A percentile compares a stretch with the other conserved stretches of the same genome.
These are phyloP conservation scores for Aplodontia rufa DNA, from an alignment of 2,113 vertebrate genomes.

Conservation along the genomic window DNA sequence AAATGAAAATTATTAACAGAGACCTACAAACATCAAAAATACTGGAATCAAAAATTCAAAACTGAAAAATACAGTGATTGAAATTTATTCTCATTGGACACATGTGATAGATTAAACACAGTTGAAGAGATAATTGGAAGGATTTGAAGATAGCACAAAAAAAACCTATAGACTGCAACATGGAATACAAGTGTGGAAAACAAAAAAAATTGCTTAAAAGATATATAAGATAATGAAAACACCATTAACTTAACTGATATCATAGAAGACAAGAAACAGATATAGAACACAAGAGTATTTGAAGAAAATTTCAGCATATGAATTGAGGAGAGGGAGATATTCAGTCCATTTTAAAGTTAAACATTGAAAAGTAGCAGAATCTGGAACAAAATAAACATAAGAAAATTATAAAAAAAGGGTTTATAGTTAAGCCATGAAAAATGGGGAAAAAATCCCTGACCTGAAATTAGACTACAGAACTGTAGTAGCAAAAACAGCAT, in stretches of 20 bases:
- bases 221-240: background rate
- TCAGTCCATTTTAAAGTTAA: background rate
- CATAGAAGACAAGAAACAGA: background rate
- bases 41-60: background rate
- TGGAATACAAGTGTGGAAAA: background rate
- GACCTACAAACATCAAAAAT: background rate
- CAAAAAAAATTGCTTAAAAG: background rate
- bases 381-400: background rate
- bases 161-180: background rate
- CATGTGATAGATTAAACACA: background rate
- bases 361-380: background rate
- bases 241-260: background rate
- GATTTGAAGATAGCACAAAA: background rate
- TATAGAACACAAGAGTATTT: background rate
- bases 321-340: background rate
- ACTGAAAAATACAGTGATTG: background rate
- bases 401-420: no score
- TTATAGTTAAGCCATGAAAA: no score
- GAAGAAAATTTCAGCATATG: background rate
- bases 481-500: no score
- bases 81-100: background rate
- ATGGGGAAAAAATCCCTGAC: no score
- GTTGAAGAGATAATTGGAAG: background rate
- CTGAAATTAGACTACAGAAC: no score
- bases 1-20: background rate